A percentile compares a stretch with the other conserved stretches of the same genome.
Evolutionary conservation across 2,113 vertebrate genomes (phyloP).

Genomic region (Oncorhynchus masou): DNA sequence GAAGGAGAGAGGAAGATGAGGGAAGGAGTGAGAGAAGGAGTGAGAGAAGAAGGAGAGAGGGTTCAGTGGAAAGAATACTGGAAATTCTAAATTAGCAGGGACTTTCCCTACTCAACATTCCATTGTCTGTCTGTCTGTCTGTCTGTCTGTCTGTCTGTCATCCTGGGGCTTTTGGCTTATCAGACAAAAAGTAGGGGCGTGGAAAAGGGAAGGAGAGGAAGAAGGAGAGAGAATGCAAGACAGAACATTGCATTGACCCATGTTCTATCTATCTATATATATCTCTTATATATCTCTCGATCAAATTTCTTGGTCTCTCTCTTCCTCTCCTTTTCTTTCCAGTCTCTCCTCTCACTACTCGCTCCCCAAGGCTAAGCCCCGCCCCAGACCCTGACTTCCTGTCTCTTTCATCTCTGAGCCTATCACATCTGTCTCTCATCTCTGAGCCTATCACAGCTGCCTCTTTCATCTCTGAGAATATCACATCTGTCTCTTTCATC

Average conservation of each 20-base stretch:
- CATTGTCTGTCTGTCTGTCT: not conserved
- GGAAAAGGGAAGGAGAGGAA: not conserved
- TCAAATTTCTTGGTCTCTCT: not conserved
- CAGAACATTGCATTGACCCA: too few species aligned
- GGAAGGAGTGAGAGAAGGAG: conserved; percentile 2
- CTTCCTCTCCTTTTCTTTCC: not conserved
- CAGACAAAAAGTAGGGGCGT: conserved; percentile 11
- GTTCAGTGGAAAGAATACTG: conserved; percentile 46
- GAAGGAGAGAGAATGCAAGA: not conserved
- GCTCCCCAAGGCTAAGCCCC: conserved; percentile 15
- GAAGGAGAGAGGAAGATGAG: conserved; percentile 2
- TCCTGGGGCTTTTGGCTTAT: conserved; percentile 4
- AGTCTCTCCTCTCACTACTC: conserved; percentile 20
- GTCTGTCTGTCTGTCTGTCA: not conserved
- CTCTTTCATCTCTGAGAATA: too few species aligned
- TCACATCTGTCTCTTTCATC: too few species aligned
- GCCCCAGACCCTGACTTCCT: conserved; percentile 9
- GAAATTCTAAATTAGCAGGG: conserved; percentile 60
- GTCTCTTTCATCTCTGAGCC: not conserved
- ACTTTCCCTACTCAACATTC: conserved; percentile 60
- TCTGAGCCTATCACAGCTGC: too few species aligned
- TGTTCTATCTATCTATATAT: too few species aligned
- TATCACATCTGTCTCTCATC: too few species aligned
- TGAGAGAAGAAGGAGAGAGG: not conserved
- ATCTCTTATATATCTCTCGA: not conserved